Base-by-base conservation (phyloP, 2,797 vertebrate genomes). In the Enoplosus armatus region DNA sequence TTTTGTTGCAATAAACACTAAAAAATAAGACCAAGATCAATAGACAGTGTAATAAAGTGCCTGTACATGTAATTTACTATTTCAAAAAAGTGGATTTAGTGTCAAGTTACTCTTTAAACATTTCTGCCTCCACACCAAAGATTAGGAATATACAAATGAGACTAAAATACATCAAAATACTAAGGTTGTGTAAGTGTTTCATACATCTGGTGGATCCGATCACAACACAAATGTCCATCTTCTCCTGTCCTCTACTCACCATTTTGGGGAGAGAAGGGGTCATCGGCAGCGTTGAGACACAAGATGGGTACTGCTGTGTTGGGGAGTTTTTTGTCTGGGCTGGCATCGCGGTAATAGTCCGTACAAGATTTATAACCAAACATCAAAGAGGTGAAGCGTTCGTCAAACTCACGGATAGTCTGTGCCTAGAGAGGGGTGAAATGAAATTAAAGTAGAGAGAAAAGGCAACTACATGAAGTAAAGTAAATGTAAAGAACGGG, bases 231-330 rank as follows among this genome's bases (percentile, higher is more conserved):
- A 37, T 7, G 16, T 10, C 22, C 4, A 31, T 10, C 29, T 35
- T 7, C 31, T 56, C 39, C 15, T 43, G 20, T 55, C 7, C 7
- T 33, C 1, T 16, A 24, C 94, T 94, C 79, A 97, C 96, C 92
- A 0, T 88, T 0, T 0, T 93, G 75, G 0, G 96, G 96, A 18
- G 95, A 97, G 84, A 97, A 96, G 35, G 96, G 97, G 84, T 97
- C 96, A 0, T 97, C 96, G 0, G 95, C 93, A 0, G 96, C 96
- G 2, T 96, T 97, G 79, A 97, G 96, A 89, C 96, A 97, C 77
- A 97, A 74, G 55, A 96, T 93, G 0, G 97, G 97, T 9, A 94
- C 93, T 0, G 80, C 69, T 22, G 94, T 95, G 0, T 75, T 75
- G n/a, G 86, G 91, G 15, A 96, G 93, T 56, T 94, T 96, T 76